phyloP scores from a whole-genome alignment of 1,140 invertebrate species.

The Agrypnia vestita region DNA sequence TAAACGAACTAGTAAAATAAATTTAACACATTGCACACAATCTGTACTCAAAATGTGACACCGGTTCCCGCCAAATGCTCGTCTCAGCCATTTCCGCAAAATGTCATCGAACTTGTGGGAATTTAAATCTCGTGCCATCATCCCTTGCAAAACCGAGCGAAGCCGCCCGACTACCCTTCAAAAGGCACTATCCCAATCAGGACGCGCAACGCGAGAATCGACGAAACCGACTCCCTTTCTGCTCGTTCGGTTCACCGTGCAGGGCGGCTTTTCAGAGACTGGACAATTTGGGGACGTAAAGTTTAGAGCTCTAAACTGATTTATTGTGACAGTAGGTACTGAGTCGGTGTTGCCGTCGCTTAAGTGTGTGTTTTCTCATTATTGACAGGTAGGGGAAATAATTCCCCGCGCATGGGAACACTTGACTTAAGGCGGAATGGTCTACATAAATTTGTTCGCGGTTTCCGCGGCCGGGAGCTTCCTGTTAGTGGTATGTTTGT shows the following conservation, averaged over 20 bases:
- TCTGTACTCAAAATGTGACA: too few species aligned
- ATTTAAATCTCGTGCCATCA: neutral
- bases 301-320: neutral
- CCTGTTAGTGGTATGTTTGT: neutral
- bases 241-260: neutral
- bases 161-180: neutral
- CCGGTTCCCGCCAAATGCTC: slow-evolving; percentile 32
- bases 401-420: too few species aligned
- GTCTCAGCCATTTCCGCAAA: slow-evolving; percentile 38
- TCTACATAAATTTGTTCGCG: neutral
- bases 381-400: slow-evolving; percentile 26
- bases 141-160: neutral
- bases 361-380: slow-evolving; percentile 20
- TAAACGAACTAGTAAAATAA: too few species aligned
- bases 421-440: neutral
- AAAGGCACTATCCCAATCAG: neutral
- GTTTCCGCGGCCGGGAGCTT: neutral
- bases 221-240: neutral
- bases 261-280: neutral
- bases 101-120: slow-evolving; percentile 39
- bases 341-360: slow-evolving; percentile 14
- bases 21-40: too few species aligned
- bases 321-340: slow-evolving; percentile 24
- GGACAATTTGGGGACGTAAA: neutral
- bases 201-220: neutral